Base-by-base conservation (phyloP, 2,888 invertebrate species). In the Clistopyga incitator region DNA sequence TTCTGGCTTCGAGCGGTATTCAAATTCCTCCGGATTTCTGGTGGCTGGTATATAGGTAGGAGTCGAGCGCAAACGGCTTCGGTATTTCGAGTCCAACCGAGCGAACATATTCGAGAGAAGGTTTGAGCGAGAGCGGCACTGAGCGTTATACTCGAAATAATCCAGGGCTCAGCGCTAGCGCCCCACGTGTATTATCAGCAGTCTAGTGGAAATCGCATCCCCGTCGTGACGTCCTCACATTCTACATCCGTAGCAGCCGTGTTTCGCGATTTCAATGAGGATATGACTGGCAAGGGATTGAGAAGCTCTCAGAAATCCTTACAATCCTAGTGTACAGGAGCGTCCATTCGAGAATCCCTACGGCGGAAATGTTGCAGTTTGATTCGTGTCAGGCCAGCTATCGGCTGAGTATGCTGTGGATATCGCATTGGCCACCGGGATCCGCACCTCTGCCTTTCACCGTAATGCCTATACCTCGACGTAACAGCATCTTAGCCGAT, bases 111-210 rank as follows among this genome's bases (percentile, higher is more conserved):
- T 83, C 77, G 18, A 50, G 59, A 23, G 47, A 64, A 70, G 70
- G 70, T 61, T 64, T 59, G 56, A 20, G 42, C 29, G 54, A 59
- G 61, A 74, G 47, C 23, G 65, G 15, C 52, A 68, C 59, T 23
- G 38, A 29, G 61, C 68, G 77, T 80, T 77, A 83, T 68, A 77
- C 77, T 80, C 84, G 80, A 84, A 84, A 81, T 84, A 84, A 84
- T 84, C 80, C 84, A 38, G 71, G 54, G 64, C 79, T 77, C 68
- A 79, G 76, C 65, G 11, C 20, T 18, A 18, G 11, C 18, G 0
- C 18, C 52, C 42, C 47, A 61, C 68, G 50, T 77, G 77, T 78
- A 84, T 84, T 84, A 84, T 84, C 84, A 84, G 77, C 80, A 78
- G 84, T 84, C 78, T 80, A 70, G 47, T 23, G 80, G 74, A 70